Conservation (phyloP, 2,113 vertebrate species). For the Chaenogobius annularis region DNA sequence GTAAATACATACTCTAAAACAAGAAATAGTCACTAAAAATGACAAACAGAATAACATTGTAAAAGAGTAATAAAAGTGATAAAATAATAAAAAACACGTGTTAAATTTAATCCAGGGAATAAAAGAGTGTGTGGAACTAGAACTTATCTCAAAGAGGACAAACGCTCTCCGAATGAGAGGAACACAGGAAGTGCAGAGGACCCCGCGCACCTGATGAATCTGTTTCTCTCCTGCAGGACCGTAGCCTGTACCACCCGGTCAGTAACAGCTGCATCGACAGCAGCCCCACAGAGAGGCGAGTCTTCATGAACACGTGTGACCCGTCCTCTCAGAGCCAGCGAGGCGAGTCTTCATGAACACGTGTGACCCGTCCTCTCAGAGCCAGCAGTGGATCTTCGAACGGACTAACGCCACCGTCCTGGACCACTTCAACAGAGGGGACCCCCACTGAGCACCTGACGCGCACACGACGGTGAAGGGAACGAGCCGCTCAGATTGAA, state of each 20-base stretch:
- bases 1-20: too few relatives aligned
- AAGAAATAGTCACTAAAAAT: too few relatives aligned
- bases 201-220: neutral
- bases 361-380: slow-evolving; percentile 48
- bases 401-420: slow-evolving; percentile 67
- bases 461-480: neutral
- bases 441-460: slow-evolving; percentile 16
- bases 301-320: slow-evolving; percentile 69
- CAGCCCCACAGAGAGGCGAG: slow-evolving; percentile 43
- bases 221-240: slow-evolving; percentile 45
- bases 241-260: slow-evolving; percentile 64
- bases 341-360: slow-evolving; percentile 65
- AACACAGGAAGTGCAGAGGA: too few relatives aligned
- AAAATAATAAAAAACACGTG: too few relatives aligned
- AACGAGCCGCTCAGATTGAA: neutral
- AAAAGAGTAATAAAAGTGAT: too few relatives aligned
- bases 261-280: slow-evolving; percentile 70
- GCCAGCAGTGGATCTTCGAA: slow-evolving; percentile 69
- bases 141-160: too few relatives aligned
- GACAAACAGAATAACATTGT: too few relatives aligned
- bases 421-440: slow-evolving; percentile 60
- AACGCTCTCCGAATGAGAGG: too few relatives aligned
- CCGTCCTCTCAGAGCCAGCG: slow-evolving; percentile 51
- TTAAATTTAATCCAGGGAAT: too few relatives aligned
- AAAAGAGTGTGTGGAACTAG: too few relatives aligned